Base-by-base conservation (phyloP, 2,888 invertebrate species). In the Protonemura montana region DNA sequence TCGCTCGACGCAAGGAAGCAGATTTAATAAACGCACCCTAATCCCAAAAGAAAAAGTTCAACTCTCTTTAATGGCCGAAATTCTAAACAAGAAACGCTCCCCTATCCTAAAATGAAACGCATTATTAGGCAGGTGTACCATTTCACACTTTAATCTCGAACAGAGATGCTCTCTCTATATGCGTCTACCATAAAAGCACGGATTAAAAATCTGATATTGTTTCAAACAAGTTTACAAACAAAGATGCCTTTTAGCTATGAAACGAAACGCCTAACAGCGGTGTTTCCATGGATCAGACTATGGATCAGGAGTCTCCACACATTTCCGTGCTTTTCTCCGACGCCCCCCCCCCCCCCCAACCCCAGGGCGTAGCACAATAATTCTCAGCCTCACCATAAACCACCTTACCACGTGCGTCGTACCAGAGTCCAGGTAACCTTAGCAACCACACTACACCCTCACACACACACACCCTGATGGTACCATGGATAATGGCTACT, bases 401-500 rank as follows among this genome's bases (percentile, higher is more conserved):
- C 78, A 25, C 77, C 77, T 77, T 41, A 41, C 6, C 41, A 59
- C 21, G 59, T 59, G 16, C 21, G 59, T 59, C 21, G 21, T 59
- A 59, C 59, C 59, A 21, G 21, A 13, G 78, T 78, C 78, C 30
- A 35, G n/a, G 82, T 82, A 35, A 82, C 82, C 82, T 41, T 82
- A 82, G 82, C 29, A 82, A 82, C 82, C 26, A 6, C 30, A 59
- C 6, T 59, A 59, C 78, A 27, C 28, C 78, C 78, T 27, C 26
- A 10, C 78, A 25, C 77, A 6, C n/a, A 21, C n/a, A 77, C 21
- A 25, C 26, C 30, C 30, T 35, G 10, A 13, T 13, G n/a, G 42
- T 41, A 7, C 26, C 35, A 41, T 82, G 25, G 81, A 81, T 82
- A 82, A 82, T 82, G 42, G 82, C 82, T 81, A 82, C 82, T 82